Evolutionary conservation across 2,797 vertebrate genomes (phyloP).

Genomic region (Hapalemur alaotrensis): DNA sequence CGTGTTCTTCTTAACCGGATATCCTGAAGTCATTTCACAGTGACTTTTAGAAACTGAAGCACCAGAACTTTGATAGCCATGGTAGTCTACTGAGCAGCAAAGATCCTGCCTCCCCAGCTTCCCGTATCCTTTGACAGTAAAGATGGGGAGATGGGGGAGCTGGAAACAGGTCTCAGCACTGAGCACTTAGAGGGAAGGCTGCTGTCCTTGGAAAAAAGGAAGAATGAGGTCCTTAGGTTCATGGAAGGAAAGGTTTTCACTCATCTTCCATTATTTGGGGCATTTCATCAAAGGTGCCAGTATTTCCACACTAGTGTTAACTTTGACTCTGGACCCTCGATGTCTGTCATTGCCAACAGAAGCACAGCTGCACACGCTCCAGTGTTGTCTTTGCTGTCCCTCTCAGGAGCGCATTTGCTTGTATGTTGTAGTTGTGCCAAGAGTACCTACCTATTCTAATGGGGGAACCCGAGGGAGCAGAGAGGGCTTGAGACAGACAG

Average conservation of each 20-base stretch:
- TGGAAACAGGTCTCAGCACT: neutral
- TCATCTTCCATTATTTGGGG: neutral
- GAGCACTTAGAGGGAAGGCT: too few relatives aligned
- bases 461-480: neutral
- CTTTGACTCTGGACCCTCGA: neutral
- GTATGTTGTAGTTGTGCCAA: rapidly evolving
- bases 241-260: neutral
- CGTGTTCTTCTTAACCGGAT: neutral
- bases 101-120: neutral
- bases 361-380: too few relatives aligned
- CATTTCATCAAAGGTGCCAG: neutral
- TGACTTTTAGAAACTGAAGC: neutral
- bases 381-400: neutral
- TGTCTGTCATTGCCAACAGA: rapidly evolving
- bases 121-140: neutral
- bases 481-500: neutral
- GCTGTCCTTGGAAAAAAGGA: neutral
- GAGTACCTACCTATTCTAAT: neutral
- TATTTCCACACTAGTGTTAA: neutral
- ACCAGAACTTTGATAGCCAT: neutral
- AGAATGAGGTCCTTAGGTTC: neutral
- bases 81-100: rapidly evolving
- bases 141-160: rapidly evolving
- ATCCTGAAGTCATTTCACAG: neutral
- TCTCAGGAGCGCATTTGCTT: neutral